Conservation (phyloP, 1,140 invertebrate genomes). For the Nasonia giraulti region DNA sequence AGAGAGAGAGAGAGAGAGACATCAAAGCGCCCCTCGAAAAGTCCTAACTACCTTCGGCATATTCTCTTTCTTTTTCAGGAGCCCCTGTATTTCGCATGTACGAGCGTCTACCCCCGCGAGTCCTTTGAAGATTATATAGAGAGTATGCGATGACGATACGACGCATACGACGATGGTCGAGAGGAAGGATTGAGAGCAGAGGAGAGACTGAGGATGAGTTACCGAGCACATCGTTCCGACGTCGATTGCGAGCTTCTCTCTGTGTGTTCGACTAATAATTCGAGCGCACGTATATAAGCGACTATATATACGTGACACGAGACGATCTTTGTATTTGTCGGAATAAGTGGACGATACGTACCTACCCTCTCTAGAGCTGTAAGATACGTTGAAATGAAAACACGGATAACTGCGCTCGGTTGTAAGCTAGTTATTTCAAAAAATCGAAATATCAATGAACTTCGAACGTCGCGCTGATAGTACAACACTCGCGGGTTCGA, state of each 20-base stretch:
- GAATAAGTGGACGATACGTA: too few species aligned
- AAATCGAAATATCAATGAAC: too few species aligned
- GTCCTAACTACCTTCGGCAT: neutral
- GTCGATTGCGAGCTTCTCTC: neutral
- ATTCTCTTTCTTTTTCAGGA: neutral
- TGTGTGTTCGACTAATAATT: neutral
- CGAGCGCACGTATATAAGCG: neutral
- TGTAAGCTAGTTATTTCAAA: too few species aligned
- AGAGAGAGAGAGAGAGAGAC: neutral
- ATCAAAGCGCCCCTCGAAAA: neutral
- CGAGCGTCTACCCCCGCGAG: neutral
- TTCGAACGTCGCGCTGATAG: too few species aligned
- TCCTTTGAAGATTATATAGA: neutral
- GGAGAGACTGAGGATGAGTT: neutral
- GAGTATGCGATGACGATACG: neutral
- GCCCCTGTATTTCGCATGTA: neutral
- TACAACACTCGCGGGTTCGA: too few species aligned
- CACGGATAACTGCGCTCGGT: too few species aligned
- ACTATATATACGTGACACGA: neutral
- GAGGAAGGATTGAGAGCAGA: neutral
- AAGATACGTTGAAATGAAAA: too few species aligned
- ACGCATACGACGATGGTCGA: neutral
- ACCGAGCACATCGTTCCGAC: too few species aligned
- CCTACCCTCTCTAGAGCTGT: too few species aligned
- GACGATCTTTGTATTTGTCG: neutral